Base-by-base conservation (phyloP, 2,888 invertebrate species). In the Thymelicus acteon region DNA sequence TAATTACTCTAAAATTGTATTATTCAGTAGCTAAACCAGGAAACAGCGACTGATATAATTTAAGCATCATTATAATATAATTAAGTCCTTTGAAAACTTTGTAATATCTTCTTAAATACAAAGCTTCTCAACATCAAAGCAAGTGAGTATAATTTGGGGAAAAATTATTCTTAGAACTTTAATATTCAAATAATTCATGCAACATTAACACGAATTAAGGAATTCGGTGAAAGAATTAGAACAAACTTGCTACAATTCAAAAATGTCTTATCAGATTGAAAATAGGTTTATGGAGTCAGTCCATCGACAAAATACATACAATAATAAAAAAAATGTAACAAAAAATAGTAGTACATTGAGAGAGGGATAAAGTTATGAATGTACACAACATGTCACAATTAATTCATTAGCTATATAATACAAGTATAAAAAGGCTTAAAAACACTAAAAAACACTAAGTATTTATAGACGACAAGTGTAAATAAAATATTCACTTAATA, bases 51-150 rank as follows among this genome's bases (percentile, higher is more conserved):
- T 15, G 19, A 60, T 40, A 37, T 40, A 60, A 60, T 15, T 60
- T 39, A 58, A 58, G 39, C 60, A 60, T 40, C 39, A 60, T 60
- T 19, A 60, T 60, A 58, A 58, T 60, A 60, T 60, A 60, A 60
- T 60, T 60, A 60, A 60, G 60, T 60, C 60, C 40, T 40, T 19
- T 6, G 37, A 7, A 37, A 57, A 57, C 40, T 60, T 60, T 39
- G 39, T 40, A 40, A 57, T 57, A 60, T 39, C 60, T 60, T 60
- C 60, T 60, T 60, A 39, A 40, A 40, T 40, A 60, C 10, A 15
- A 40, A 60, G 40, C 40, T 60, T 60, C 40, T 15, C 40, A 60
- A 60, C 60, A 60, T 60, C 39, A 60, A 39, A 60, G 40, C 40
- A 39, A 60, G 60, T 40, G 19, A 12, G n/a, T 60, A 60, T 40